Evolutionary conservation across 2,113 vertebrate species (phyloP).

Genomic region (Saguinus midas): DNA sequence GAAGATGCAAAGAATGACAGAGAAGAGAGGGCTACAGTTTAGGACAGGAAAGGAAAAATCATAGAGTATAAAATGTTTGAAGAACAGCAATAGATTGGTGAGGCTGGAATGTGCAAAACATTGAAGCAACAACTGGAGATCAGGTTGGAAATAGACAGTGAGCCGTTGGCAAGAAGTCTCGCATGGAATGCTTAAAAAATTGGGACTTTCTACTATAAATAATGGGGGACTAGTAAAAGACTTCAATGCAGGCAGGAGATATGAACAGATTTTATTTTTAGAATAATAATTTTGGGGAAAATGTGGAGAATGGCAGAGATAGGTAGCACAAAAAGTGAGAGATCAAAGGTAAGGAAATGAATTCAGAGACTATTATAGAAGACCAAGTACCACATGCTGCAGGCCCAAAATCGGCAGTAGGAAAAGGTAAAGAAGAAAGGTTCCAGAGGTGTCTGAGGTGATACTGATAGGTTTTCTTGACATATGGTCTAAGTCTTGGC

Average conservation of each 20-base stretch:
- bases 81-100: neutral
- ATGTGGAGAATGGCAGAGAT: neutral
- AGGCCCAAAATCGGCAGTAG: neutral
- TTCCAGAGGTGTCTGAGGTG: neutral
- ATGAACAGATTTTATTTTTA: neutral
- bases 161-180: neutral
- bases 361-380: neutral
- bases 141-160: neutral
- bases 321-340: neutral
- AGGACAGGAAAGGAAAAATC: neutral
- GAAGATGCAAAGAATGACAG: neutral
- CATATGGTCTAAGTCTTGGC: neutral
- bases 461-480: constrained; percentile 17
- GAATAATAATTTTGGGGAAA: neutral
- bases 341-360: neutral
- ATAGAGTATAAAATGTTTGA: neutral
- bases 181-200: neutral
- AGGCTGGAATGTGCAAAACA: neutral
- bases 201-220: neutral
- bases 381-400: neutral
- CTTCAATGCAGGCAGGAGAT: neutral
- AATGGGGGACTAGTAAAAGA: neutral
- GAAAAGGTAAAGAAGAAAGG: neutral
- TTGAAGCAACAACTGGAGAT: neutral
- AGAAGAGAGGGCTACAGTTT: neutral